A percentile compares a stretch with the other conserved stretches of the same genome.
Evolutionary conservation across 2,797 vertebrate species (phyloP).

Genomic region (Borostomias antarcticus): DNA sequence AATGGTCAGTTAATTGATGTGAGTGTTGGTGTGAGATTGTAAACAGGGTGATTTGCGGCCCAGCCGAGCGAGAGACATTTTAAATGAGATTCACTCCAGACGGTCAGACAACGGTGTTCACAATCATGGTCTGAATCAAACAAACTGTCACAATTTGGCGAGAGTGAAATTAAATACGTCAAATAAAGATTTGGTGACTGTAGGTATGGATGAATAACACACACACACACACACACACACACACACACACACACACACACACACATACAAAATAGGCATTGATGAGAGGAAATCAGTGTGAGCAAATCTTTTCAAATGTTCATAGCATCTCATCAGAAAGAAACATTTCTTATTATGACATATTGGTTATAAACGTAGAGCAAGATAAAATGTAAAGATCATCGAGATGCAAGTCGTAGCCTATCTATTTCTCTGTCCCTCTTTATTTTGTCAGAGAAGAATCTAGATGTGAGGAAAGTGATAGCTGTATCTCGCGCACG

Average conservation of each 20-base stretch:
- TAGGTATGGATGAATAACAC: too few relatives aligned
- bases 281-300: too few relatives aligned
- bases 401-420: neutral
- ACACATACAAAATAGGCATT: too few relatives aligned
- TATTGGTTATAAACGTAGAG: neutral
- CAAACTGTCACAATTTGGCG: conserved; percentile 52
- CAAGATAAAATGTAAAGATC: neutral
- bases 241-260: too few relatives aligned
- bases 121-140: conserved; percentile 64
- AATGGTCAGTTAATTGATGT: conserved; percentile 87
- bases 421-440: neutral
- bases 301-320: too few relatives aligned
- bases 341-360: too few relatives aligned
- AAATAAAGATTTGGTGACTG: too few relatives aligned
- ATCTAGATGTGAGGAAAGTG: conserved; percentile 28
- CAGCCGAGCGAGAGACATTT: conserved; percentile 81
- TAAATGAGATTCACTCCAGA: conserved; percentile 79
- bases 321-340: too few relatives aligned
- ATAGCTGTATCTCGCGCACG: conserved; percentile 35
- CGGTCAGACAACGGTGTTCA: conserved; percentile 66
- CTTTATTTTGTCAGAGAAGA: conserved; percentile 10
- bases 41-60: conserved; percentile 89
- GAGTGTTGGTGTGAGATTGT: conserved; percentile 85
- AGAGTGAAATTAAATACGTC: conserved; percentile 50
- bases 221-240: too few relatives aligned